These are phyloP conservation scores for Gasterosteus aculeatus DNA, from an alignment of 2,113 vertebrate species.

Conservation along the genomic window DNA sequence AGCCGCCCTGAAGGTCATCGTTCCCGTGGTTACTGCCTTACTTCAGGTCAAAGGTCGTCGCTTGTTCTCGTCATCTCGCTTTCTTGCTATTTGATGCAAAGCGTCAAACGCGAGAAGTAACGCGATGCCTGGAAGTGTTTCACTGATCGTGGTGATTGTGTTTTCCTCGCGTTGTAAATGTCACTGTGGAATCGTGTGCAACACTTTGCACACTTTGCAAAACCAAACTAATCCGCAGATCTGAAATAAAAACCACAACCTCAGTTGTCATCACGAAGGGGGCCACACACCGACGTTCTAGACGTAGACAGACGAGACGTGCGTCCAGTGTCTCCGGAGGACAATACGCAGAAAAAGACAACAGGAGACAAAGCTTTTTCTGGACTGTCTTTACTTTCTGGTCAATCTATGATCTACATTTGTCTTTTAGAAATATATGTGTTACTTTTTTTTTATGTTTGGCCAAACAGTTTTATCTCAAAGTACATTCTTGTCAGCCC, in stretches of 20 bases:
- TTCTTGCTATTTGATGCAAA: conserved; percentile 36
- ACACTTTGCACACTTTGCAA: background rate
- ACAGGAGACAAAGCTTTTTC: conserved; percentile 29
- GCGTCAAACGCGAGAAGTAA: conserved; percentile 34
- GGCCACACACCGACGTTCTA: background rate
- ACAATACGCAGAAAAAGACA: background rate
- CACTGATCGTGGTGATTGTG: conserved; percentile 12
- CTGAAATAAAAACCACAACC: background rate
- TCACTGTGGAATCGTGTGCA: conserved; percentile 19
- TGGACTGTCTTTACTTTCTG: background rate
- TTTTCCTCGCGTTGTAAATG: conserved; percentile 20
- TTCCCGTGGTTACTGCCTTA: background rate
- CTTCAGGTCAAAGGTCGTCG: background rate
- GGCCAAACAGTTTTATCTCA: too few relatives aligned
- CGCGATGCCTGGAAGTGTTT: background rate
- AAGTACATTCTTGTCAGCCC: too few relatives aligned
- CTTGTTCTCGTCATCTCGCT: conserved; percentile 24
- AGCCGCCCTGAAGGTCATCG: too few relatives aligned
- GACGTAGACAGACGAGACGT: background rate
- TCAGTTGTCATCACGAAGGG: background rate
- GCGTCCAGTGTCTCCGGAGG: background rate
- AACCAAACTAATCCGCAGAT: background rate
- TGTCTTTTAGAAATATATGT: too few relatives aligned
- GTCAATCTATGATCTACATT: background rate
- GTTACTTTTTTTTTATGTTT: too few relatives aligned